Evolutionary conservation across 2,888 invertebrate species (phyloP), one percentile per base, ranked within the genome.

Genomic region (Tethea ocularis): DNA sequence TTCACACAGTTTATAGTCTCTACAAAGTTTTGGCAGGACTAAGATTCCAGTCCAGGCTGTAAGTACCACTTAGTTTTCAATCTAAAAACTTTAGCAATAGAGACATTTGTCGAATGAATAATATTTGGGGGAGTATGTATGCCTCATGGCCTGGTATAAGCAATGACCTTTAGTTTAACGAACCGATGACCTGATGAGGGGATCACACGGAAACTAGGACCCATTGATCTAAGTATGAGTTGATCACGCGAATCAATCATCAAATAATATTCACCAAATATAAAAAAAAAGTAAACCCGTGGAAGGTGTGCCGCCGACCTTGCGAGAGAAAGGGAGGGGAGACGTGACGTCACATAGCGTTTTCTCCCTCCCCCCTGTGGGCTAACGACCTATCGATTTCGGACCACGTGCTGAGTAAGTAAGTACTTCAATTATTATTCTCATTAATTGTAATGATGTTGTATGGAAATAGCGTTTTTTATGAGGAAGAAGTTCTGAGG

Each of bases 341-440:
- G 15, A 38, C 41, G 73, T 79, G 79, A 81, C 82, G 82, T 83
- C 79, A 79, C 73, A 57, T 41, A 51, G 15, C 57, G 15, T 61
- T 53, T n/a, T 75, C 71, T 71, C 77, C 57, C 67, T 75, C 72
- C 52, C 62, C 15, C 77, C 57, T 59, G 53, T 67, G 59, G 67
- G 72, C 67, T 67, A 72, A 72, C 63, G 74, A 72, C 71, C 74
- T 74, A 83, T 83, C 70, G 83, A 84, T 83, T 82, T 71, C 64
- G 69, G 69, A 77, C 75, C 83, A 82, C 82, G 83, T 84, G 82
- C 62, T 77, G 61, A 60, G 61, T 58, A 59, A 60, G 61, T 58
- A 59, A 60, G 55, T 57, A 46, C 29, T 57, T 36, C 51, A 54
- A 33, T 22, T 15, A 53, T 33, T 54, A 17, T 36, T 33, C 36